Evolutionary conservation across 37 sponge, comb jelly and placozoan species (phyloP), one percentile per base, ranked within the genome.

Genomic region (Ianthella basta): DNA sequence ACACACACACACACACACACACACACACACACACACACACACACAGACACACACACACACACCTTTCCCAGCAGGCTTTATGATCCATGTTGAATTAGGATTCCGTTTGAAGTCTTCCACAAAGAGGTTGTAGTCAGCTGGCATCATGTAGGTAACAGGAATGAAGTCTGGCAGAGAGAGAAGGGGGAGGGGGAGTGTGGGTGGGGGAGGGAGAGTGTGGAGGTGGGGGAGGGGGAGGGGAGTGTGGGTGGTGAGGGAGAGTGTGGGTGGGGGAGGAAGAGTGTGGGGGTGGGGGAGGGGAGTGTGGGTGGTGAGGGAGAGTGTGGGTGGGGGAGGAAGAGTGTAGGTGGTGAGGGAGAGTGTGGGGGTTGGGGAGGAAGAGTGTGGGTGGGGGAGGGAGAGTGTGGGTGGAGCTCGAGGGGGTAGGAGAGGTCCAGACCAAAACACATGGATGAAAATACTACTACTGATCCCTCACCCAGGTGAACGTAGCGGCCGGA

Each of bases 51-150:
- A 69, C 35, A 69, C 29, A 18, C 20, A n/a, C 81, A 1, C 53
- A 92, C 93, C 87, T 77, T 94, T 98, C 0, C 92, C 97, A 59
- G 97, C 91, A 24, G 97, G 8, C 59, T 98, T 98, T 92, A 96
- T 95, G 30, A 98, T 98, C 99, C 99, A 98, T 15, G 97, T 95
- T 5, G 87, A 87, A 19, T 90, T 82, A 35, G 99, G 99, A 72
- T 96, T 94, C n/a, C 90, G 80, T 29, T 92, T 81, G 72, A 96
- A 98, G 59, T 98, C 97, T 72, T 98, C 99, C 37, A 94, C 93
- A 88, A 98, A 98, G 4, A 98, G 88, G 83, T 98, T 98, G 86
- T 98, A 98, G 83, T 98, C 99, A 39, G 97, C 96, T 21, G 99
- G 99, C 4, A 98, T 83, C 70, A 92, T 91, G 86, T 86, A 96